Base-by-base conservation (phyloP, 2,113 vertebrate species). In the Kobus ellipsiprymnus region DNA sequence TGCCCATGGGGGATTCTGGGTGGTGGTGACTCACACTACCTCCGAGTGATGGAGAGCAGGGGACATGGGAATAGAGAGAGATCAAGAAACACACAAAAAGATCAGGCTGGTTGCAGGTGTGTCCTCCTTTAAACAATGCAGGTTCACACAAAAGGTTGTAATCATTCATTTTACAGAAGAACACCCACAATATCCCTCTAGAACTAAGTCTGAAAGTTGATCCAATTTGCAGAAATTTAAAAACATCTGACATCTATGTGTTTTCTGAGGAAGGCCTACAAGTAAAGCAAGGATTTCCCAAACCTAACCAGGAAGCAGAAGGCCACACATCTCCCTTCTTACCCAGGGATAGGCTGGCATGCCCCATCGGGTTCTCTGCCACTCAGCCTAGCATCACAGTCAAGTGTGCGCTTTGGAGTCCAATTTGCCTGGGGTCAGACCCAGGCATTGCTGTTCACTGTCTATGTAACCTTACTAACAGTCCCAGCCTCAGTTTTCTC, bases 381-480 rank as follows among this genome's bases (percentile, higher is more conserved):
- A 15, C 23, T 77, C 19, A 81, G 13, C 46, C 93, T 81, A 40
- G 91, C 92, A 27, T 48, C n/a, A 64, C 77, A 54, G 67, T 91
- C n/a, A 52, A 46, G 60, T 62, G 44, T 6, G 23, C 12, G 57
- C 52, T 91, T 62, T 89, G 54, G 46, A 94, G 60, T 89, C 87
- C n/a, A 36, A 36, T 40, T 30, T n/a, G 46, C 77, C 77, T 27
- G 52, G 93, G 60, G 50, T 96, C 67, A 93, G 62, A 78, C 21
- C n/a, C 67, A 57, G 83, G 60, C 48, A 64, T 74, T 7, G 36
- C 54, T 84, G 17, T 94, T 94, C 77, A 74, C 15, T 40, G 74
- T 14, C 50, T 52, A 7, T 52, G 92, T 82, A 48, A 90, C 44
- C 83, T 93, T 88, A 77, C 15, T 64, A 95, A 95, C 64, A 95